A percentile compares a stretch with the other conserved stretches of the same genome.
Evolutionary conservation across 1,140 invertebrate species (phyloP).

Genomic region (Sminthurinus signatus): DNA sequence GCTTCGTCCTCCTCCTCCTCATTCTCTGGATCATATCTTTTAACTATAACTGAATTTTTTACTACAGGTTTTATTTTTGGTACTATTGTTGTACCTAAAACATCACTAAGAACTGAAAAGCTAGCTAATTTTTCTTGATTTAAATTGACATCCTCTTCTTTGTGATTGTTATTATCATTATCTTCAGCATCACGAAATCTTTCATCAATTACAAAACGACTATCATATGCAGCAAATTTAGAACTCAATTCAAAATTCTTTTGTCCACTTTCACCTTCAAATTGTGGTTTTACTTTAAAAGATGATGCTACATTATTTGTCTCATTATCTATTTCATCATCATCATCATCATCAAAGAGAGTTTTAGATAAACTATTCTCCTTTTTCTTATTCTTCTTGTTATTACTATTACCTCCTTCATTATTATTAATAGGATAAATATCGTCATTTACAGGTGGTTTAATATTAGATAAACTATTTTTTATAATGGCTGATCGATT

Average conservation of each 20-base stretch:
- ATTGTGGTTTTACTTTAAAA: constrained; percentile 6
- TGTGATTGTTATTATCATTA: not conserved
- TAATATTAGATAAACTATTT: not conserved
- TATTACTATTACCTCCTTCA: too few species aligned
- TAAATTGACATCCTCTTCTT: not conserved
- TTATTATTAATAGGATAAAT: too few species aligned
- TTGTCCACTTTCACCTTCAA: constrained; percentile 3
- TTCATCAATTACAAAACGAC: constrained; percentile 19
- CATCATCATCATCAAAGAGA: constrained; percentile 1
- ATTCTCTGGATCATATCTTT: constrained; percentile 19
- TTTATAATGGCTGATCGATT: not conserved
- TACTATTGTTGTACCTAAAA: not conserved
- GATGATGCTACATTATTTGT: not conserved
- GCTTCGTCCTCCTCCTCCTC: not conserved
- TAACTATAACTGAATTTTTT: not conserved
- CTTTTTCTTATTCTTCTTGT: not conserved
- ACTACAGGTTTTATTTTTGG: not conserved
- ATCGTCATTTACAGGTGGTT: not conserved
- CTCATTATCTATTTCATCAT: not conserved
- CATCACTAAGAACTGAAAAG: constrained; percentile 18
- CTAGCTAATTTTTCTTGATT: constrained; percentile 13
- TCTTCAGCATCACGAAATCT: constrained; percentile 14
- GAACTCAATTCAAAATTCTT: constrained; percentile 8
- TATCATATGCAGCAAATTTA: constrained; percentile 4
- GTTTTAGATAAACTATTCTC: not conserved